A percentile compares a stretch with the other conserved stretches of the same genome.
Evolutionary conservation across 2,888 invertebrate genomes (phyloP).

Genomic region (Geophilus truncorum): DNA sequence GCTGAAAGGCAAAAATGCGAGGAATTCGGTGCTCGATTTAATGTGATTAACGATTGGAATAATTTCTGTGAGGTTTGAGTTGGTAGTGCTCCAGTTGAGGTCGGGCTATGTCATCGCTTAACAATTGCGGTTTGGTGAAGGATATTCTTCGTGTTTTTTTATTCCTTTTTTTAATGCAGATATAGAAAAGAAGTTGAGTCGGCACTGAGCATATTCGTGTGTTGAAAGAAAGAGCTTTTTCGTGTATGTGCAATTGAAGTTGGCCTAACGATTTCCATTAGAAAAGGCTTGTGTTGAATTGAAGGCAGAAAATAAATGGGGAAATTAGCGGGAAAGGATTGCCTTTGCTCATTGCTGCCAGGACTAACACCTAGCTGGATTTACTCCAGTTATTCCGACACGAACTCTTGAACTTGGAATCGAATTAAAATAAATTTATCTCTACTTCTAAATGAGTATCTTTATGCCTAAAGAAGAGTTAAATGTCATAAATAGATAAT

Average conservation of each 20-base stretch:
- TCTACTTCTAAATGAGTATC: neutral
- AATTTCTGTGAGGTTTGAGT: neutral
- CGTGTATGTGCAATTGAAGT: neutral
- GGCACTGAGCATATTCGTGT: neutral
- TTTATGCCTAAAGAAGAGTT: neutral
- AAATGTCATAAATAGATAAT: neutral
- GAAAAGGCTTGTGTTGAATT: conserved; percentile 2
- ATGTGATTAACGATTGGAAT: neutral
- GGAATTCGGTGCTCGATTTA: conserved; percentile 4
- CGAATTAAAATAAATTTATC: neutral
- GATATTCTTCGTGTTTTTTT: neutral
- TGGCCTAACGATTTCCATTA: neutral
- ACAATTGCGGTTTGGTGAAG: neutral
- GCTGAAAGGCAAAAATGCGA: conserved; percentile 13
- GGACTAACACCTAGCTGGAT: neutral
- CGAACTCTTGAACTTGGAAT: neutral
- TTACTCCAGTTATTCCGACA: neutral
- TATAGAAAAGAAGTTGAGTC: neutral
- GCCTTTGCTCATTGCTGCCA: neutral
- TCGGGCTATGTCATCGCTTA: neutral
- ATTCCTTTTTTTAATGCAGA: neutral
- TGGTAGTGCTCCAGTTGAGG: neutral
- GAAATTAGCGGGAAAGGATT: neutral
- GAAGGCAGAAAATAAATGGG: conserved; percentile 21
- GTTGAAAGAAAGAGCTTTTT: conserved; percentile 17